Base-by-base conservation (phyloP, 2,888 invertebrate genomes). In the Athripsodes cinereus region DNA sequence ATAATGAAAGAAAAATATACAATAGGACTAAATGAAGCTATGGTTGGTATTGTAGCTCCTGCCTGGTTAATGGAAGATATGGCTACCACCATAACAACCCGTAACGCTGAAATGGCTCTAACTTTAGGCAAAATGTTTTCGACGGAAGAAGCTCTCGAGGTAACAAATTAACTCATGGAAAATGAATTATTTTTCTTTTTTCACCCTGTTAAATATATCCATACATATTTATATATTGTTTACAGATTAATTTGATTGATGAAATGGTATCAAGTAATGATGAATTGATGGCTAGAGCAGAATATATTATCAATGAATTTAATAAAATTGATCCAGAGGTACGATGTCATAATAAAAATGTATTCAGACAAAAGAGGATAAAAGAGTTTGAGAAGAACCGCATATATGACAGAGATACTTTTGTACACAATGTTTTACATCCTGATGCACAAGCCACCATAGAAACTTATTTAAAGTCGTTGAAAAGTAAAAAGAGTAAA, bases 11-110 rank as follows among this genome's bases (percentile, higher is more conserved):
- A 75, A 0, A 83, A 85, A 62, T 83, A 76, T 63, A 83, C 80
- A 10, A 90, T 91, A 64, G 91, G 91, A 1, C 70, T 92, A 1
- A 91, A 91, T 69, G 92, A 92, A 74, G 86, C 89, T 0, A 76
- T 82, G 62, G 71, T 92, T 34, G 91, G 90, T 2, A 82, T 89
- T 62, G 74, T 81, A 5, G 86, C 87, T 6, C 85, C 86, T 0
- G 71, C 72, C 62, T 89, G 87, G 87, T 78, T 82, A 61, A 73
- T 76, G 65, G 68, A 73, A 0, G 64, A 78, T 0, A 76, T 82
- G 71, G 66, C 67, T 13, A 79, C 81, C 65, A 73, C 75, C 0
- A 71, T 84, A 52, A 84, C 88, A 0, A 70, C 73, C 5, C 72
- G 88, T 61, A 74, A 81, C 57, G 78, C 88, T 1, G 91, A 91